Percentiles rank a stretch among this genome's conserved stretches.
phyloP scores from a whole-genome alignment of 1,140 invertebrate genomes.

The Drosophila setifemur region DNA sequence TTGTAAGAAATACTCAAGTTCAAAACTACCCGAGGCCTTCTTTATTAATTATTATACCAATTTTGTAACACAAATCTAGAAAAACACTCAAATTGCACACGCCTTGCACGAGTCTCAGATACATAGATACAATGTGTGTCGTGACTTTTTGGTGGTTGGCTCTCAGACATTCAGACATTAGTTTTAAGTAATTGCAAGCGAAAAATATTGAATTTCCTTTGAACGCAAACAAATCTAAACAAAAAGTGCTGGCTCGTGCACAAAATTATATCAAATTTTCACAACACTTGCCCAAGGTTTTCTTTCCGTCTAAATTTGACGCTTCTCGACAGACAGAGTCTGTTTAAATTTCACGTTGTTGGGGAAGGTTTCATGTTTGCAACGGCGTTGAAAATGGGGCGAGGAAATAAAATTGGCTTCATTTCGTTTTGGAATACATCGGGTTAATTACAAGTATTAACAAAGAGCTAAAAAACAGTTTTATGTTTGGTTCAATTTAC shows the following conservation, averaged over 20 bases:
- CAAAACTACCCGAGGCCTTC: background rate
- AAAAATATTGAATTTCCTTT: slow-evolving; percentile 39
- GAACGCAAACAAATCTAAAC: slow-evolving; percentile 3
- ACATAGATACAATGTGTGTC: background rate
- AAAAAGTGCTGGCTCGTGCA: slow-evolving; percentile 31
- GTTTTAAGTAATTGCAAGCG: background rate
- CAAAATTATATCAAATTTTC: slow-evolving; percentile 18
- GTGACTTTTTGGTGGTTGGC: background rate
- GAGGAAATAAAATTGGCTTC: background rate
- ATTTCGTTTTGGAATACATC: background rate
- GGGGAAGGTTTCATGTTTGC: background rate
- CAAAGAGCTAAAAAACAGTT: background rate
- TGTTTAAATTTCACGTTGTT: slow-evolving; percentile 22
- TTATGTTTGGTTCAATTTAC: background rate
- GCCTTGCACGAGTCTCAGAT: background rate
- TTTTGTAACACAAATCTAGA: background rate
- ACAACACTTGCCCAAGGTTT: slow-evolving; percentile 3
- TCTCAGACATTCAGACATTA: background rate
- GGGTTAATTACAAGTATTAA: background rate
- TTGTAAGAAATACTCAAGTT: slow-evolving; percentile 23
- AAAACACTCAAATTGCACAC: slow-evolving; percentile 1
- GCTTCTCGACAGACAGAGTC: slow-evolving; percentile 8
- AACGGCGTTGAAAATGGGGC: background rate
- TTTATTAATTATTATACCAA: background rate
- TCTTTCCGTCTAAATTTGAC: background rate